A percentile compares a stretch with the other conserved stretches of the same genome.
phyloP scores from a whole-genome alignment of 2,888 invertebrate species.

The Leucania comma region DNA sequence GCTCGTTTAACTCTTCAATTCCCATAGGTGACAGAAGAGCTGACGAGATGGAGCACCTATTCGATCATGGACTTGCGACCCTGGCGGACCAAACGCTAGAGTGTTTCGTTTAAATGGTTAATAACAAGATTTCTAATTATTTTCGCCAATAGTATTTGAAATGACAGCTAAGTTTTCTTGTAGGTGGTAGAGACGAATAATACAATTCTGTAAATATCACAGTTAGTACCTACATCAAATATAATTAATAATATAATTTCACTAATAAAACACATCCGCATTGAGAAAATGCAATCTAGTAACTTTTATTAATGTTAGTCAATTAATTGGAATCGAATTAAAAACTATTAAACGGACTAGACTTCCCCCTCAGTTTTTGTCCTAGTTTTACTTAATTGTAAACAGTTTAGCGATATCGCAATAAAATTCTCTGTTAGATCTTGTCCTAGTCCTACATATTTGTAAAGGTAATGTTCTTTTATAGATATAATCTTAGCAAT shows the following conservation, averaged over 20 bases:
- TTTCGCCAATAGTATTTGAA: neutral
- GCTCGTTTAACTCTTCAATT: no score
- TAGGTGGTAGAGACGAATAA: neutral
- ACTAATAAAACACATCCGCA: constrained; percentile 28
- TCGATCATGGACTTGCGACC: no score
- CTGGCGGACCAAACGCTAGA: no score
- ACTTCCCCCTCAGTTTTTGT: constrained; percentile 65
- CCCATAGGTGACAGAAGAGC: no score
- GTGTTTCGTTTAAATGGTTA: no score
- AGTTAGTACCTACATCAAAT: neutral
- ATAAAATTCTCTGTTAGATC: constrained; percentile 65
- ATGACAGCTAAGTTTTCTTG: neutral
- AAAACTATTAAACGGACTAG: constrained; percentile 57
- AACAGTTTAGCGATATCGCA: constrained; percentile 73
- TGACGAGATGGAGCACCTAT: no score
- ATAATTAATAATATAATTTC: no score
- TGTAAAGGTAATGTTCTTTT: constrained; percentile 68
- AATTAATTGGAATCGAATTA: constrained; percentile 44
- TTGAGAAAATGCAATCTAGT: constrained; percentile 10
- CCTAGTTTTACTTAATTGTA: constrained; percentile 64
- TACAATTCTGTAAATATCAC: constrained; percentile 16
- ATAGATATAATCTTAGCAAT: constrained; percentile 78
- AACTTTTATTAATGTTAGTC: constrained; percentile 35
- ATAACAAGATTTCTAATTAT: constrained; percentile 7
- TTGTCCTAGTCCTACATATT: constrained; percentile 66